phyloP scores from a whole-genome alignment of 1,140 invertebrate genomes.

The Brevipalpus yothersi region DNA sequence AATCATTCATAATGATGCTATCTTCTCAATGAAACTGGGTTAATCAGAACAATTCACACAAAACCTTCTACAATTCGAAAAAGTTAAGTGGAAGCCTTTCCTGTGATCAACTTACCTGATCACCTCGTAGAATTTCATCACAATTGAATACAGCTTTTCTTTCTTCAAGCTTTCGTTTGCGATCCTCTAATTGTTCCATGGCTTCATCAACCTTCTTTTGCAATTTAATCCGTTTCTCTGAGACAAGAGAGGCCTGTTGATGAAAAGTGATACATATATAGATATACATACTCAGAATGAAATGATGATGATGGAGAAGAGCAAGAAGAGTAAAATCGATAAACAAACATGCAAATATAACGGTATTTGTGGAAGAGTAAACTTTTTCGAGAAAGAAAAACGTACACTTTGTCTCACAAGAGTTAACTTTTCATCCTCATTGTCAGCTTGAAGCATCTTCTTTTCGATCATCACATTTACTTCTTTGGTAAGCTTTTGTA shows the following conservation, averaged over 20 bases:
- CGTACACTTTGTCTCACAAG: constrained; percentile 48
- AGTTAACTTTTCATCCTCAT: constrained; percentile 42
- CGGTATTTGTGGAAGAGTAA: background rate
- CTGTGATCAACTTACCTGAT: constrained; percentile 27
- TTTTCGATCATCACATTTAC: constrained; percentile 30
- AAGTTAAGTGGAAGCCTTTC: background rate
- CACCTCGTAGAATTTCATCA: constrained; percentile 38
- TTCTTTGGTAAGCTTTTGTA: constrained; percentile 32
- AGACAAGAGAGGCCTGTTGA: constrained; percentile 36
- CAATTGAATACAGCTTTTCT: constrained; percentile 25
- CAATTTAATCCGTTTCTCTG: constrained; percentile 42
- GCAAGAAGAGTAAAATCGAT: background rate
- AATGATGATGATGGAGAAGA: background rate
- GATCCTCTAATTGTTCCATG: constrained; percentile 41
- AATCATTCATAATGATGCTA: background rate
- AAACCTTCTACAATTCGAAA: background rate
- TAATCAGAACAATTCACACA: too few species aligned
- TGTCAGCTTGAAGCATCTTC: constrained; percentile 22
- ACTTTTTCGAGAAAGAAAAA: background rate
- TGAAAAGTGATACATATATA: background rate
- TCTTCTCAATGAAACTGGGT: too few species aligned
- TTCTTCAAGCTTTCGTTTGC: constrained; percentile 29
- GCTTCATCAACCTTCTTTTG: constrained; percentile 43
- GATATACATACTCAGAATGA: background rate
- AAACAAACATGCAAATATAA: too few species aligned